Base-by-base conservation (phyloP, 2,113 vertebrate species). In the Petaurus breviceps region DNA sequence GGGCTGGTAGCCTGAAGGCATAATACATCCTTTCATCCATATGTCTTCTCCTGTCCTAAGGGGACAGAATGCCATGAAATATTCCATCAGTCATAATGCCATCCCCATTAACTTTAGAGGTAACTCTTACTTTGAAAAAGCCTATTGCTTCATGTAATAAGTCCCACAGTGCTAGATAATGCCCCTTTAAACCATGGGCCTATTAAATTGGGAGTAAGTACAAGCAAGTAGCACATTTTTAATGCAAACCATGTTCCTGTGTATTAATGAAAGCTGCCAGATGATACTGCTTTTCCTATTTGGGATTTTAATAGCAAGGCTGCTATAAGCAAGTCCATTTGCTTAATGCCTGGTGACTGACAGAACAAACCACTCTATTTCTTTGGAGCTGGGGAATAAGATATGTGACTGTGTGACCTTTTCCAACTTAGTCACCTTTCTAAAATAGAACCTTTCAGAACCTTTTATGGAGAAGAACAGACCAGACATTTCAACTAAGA, bases 221-320 rank as follows among this genome's bases (percentile, higher is more conserved):
- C 57, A 2, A 9, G 46, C 19, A 16, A 0, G 28, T 2, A 53
- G 14, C 7, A 8, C 8, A 6, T 51, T 43, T 68, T 91, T 4
- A 9, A 2, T 24, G 25, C 68, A 51, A 55, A 11, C 54, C 16
- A 0, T 0, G 1, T 2, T 14, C 51, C 12, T 2, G 28, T 52
- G 10, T 31, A 16, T 90, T 51, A 16, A 0, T 43, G 52, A 50
- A 46, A 51, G 37, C 94, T 28, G 12, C 54, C 52, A 47, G 91
- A 47, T 12, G 9, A 26, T 11, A 3, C 0, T 0, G 19, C 90
- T 43, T 3, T n/a, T 26, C 8, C 5, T 23, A 0, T n/a, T 24
- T 0, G 57, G 90, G 37, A 23, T 93, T 49, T 61, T 51, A 68
- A 26, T 11, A 52, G 84, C 7, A 23, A 43, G n/a, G 26, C 19